Percentiles rank a stretch among this genome's conserved stretches.
Conservation (phyloP, 2,797 vertebrate species). For the Syndactyla subalaris region DNA sequence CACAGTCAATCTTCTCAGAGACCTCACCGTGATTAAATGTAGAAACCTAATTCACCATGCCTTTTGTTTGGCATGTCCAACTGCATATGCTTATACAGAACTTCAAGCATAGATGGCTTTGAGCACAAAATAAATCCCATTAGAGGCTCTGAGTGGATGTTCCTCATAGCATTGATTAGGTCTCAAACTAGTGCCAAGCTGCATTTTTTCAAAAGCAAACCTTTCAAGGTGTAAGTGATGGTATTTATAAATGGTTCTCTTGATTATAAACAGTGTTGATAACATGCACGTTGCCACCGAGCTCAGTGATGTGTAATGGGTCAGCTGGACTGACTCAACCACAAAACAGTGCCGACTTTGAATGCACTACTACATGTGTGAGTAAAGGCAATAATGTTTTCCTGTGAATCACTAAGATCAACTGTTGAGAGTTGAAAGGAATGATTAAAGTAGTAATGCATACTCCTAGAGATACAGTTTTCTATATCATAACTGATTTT, state of each 20-base stretch:
- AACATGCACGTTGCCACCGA: background rate
- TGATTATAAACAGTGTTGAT: background rate
- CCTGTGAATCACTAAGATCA: background rate
- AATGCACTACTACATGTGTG: fast-evolving
- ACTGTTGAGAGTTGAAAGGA: background rate
- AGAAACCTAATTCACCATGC: background rate
- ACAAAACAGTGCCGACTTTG: background rate
- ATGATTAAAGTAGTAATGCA: background rate
- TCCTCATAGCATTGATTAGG: background rate
- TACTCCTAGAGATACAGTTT: background rate
- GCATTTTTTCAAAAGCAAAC: background rate
- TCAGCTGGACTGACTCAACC: background rate
- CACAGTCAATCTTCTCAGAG: background rate
- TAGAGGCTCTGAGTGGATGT: background rate
- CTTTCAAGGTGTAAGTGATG: background rate
- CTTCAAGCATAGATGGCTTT: background rate
- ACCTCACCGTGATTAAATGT: background rate
- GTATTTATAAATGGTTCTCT: background rate
- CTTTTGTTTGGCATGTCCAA: background rate
- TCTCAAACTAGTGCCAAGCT: background rate
- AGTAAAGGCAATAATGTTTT: background rate
- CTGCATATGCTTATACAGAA: background rate
- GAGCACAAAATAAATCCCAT: background rate
- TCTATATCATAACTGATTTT: background rate
- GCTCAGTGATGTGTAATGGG: fast-evolving